These are phyloP conservation scores for Mnemiopsis leidyi DNA, from an alignment of 37 sponge, comb jelly and placozoan species.

Conservation along the genomic window DNA sequence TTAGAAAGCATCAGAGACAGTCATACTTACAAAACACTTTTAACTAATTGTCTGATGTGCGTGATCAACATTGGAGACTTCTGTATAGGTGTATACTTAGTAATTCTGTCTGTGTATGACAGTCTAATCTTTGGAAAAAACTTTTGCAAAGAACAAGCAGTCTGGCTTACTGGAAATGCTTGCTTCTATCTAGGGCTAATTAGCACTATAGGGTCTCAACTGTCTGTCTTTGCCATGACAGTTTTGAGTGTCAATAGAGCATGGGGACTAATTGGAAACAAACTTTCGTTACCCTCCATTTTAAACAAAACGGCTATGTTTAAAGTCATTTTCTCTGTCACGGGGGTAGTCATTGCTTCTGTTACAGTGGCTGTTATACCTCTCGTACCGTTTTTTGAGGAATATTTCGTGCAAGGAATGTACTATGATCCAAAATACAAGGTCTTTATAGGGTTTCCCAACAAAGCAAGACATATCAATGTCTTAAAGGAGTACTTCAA, in stretches of 20 bases:
- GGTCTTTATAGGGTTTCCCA: too few relatives aligned
- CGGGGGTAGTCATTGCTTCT: too few relatives aligned
- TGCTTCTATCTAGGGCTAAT: neutral
- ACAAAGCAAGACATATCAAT: too few relatives aligned
- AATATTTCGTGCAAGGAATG: too few relatives aligned
- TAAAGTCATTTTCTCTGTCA: too few relatives aligned
- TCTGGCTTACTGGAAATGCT: neutral
- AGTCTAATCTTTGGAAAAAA: neutral
- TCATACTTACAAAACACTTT: neutral
- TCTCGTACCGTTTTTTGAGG: too few relatives aligned
- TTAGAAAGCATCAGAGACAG: neutral
- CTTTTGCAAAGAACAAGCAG: neutral
- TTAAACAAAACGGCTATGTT: too few relatives aligned
- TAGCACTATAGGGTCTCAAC: neutral
- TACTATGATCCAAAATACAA: too few relatives aligned
- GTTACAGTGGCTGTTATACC: too few relatives aligned
- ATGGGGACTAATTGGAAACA: too few relatives aligned
- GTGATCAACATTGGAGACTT: neutral
- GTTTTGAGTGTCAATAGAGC: neutral
- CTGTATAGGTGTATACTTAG: neutral
- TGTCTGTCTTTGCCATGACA: constrained; percentile 5
- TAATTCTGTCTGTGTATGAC: neutral
- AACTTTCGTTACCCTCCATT: too few relatives aligned
- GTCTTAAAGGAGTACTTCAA: too few relatives aligned
- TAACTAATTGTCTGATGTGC: neutral